Percentiles rank a stretch among this genome's conserved stretches.
Evolutionary conservation across 2,797 vertebrate species (phyloP).

Genomic region (Sternotherus odoratus): DNA sequence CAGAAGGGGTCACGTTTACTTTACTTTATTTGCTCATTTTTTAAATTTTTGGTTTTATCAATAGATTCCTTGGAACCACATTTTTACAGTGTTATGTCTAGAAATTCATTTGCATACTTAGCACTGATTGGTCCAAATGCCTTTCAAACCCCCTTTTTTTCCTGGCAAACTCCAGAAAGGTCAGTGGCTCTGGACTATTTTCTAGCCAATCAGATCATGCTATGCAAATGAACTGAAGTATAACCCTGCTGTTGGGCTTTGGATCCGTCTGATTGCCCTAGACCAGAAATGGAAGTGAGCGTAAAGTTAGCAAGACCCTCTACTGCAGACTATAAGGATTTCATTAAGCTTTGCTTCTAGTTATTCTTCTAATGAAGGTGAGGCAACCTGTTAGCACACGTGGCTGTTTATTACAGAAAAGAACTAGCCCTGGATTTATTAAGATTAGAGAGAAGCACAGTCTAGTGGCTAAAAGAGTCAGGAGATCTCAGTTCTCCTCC

Average conservation of each 20-base stretch:
- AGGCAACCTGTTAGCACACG: not conserved
- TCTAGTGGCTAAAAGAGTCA: constrained; percentile 46
- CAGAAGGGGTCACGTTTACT: constrained; percentile 21
- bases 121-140: constrained; percentile 32
- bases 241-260: not conserved
- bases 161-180: not conserved
- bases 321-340: not conserved
- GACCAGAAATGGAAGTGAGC: not conserved
- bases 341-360: not conserved
- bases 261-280: not conserved
- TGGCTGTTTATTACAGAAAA: not conserved
- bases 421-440: not conserved
- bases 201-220: not conserved
- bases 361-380: not conserved
- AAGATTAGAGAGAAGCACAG: not conserved
- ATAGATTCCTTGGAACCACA: constrained; percentile 49
- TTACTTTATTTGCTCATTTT: constrained; percentile 61
- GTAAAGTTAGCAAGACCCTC: not conserved
- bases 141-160: constrained; percentile 10
- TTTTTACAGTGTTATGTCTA: constrained; percentile 25
- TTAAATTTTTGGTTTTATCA: constrained; percentile 44
- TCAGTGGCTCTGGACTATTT: not conserved
- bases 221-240: not conserved
- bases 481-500: constrained; percentile 64
- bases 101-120: constrained; percentile 30